phyloP scores from a whole-genome alignment of 92 coral and sea anemone species.

The Parazoanthus swiftii region DNA sequence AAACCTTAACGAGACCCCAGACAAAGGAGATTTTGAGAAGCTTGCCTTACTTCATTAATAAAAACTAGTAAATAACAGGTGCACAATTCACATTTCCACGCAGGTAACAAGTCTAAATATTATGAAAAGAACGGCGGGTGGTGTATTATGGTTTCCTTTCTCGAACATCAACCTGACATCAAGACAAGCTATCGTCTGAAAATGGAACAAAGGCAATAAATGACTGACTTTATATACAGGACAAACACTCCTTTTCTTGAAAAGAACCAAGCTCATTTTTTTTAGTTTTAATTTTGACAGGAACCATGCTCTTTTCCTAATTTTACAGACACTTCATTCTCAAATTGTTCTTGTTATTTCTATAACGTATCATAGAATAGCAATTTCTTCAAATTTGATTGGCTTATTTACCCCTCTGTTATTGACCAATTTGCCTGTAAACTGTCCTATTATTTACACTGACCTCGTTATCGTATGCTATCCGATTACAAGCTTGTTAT shows the following conservation, averaged over 20 bases:
- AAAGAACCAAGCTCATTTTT: background rate
- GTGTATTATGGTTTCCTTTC: background rate
- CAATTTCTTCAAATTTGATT: background rate
- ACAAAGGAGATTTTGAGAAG: background rate
- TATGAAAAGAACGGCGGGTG: background rate
- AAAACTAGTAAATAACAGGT: slow-evolving; percentile 31
- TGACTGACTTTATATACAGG: background rate
- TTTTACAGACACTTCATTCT: no score
- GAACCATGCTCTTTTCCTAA: background rate
- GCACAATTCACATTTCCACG: slow-evolving; percentile 8
- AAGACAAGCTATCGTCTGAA: background rate
- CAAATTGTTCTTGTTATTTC: no score
- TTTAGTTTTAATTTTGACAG: no score
- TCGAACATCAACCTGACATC: background rate
- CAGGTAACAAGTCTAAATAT: slow-evolving; percentile 41
- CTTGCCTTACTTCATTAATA: slow-evolving; percentile 7
- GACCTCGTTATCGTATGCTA: no score
- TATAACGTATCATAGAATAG: no score
- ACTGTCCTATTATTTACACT: background rate
- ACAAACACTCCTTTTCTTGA: background rate
- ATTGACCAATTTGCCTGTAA: background rate
- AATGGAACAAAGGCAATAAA: background rate
- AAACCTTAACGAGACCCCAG: background rate
- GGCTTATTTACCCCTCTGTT: background rate
- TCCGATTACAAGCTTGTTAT: no score